Percentiles rank a stretch among this genome's conserved stretches.
phyloP scores from a whole-genome alignment of 2,797 vertebrate species.

The Sebastes hubbsi region DNA sequence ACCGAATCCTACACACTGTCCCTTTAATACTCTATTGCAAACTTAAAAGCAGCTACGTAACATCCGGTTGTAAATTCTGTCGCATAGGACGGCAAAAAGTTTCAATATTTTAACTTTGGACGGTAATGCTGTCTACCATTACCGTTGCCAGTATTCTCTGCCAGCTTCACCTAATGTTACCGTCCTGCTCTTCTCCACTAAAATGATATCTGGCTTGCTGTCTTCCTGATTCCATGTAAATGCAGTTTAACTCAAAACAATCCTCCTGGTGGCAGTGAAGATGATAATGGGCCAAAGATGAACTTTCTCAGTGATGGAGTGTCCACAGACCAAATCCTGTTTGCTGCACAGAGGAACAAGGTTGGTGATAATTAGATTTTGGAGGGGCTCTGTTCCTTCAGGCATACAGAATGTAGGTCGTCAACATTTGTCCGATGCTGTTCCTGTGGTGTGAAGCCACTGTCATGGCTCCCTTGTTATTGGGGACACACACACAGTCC shows the following conservation, averaged over 20 bases:
- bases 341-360: constrained; percentile 20
- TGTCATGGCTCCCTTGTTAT: constrained; percentile 48
- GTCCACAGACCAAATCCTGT: constrained; percentile 34
- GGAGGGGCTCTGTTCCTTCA: constrained; percentile 45
- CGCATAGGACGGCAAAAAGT: no score
- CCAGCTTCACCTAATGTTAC: no score
- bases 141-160: no score
- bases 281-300: constrained; percentile 27
- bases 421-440: constrained; percentile 49
- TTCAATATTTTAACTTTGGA: no score
- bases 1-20: no score
- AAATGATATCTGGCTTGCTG: not conserved
- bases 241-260: not conserved
- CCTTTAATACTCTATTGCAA: no score
- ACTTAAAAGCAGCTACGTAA: no score
- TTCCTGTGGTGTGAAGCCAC: constrained; percentile 30
- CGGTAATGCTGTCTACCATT: no score
- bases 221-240: not conserved
- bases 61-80: no score
- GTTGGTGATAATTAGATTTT: constrained; percentile 57
- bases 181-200: no score
- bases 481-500: not conserved
- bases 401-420: constrained; percentile 44
- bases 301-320: constrained; percentile 40
- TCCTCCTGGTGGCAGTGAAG: not conserved